A percentile compares a stretch with the other conserved stretches of the same genome.
Evolutionary conservation across 2,113 vertebrate species (phyloP).

Genomic region (Excalfactoria chinensis): DNA sequence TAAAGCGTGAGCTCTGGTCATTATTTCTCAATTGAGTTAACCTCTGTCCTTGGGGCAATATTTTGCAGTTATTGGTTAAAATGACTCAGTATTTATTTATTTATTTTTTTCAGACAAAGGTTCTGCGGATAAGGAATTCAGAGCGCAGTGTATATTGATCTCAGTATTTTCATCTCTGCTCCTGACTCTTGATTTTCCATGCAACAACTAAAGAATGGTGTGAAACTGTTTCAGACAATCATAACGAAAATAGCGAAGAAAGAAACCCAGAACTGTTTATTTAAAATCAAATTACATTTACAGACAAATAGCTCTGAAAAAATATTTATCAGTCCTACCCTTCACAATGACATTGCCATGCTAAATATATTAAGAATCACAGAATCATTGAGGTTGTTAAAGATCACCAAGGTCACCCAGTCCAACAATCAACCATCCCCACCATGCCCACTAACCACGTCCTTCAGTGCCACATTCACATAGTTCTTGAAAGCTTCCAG

Average conservation of each 20-base stretch:
- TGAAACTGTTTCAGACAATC: not conserved
- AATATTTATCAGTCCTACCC: constrained; percentile 43
- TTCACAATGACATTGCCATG: constrained; percentile 1
- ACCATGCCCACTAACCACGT: too few species aligned
- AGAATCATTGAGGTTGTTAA: too few species aligned
- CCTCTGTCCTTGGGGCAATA: constrained; percentile 46
- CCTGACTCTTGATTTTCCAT: constrained; percentile 7
- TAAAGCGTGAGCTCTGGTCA: constrained; percentile 25
- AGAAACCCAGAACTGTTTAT: not conserved
- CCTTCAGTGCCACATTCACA: too few species aligned
- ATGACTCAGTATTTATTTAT: constrained; percentile 32
- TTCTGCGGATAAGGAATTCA: constrained; percentile 26
- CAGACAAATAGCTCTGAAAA: constrained; percentile 1
- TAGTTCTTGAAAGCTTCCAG: too few species aligned
- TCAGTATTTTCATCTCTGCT: not conserved
- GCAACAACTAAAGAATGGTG: not conserved
- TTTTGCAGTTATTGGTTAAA: constrained; percentile 60
- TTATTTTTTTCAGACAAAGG: constrained; percentile 48
- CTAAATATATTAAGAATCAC: constrained; percentile 16
- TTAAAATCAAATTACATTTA: constrained; percentile 44
- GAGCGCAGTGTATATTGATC: not conserved
- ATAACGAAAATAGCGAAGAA: not conserved
- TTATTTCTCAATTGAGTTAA: constrained; percentile 62
- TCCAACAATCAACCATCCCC: too few species aligned
- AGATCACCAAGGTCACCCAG: too few species aligned